Evolutionary conservation across 2,888 invertebrate genomes (phyloP).

Genomic region (Epistrophe eligans): DNA sequence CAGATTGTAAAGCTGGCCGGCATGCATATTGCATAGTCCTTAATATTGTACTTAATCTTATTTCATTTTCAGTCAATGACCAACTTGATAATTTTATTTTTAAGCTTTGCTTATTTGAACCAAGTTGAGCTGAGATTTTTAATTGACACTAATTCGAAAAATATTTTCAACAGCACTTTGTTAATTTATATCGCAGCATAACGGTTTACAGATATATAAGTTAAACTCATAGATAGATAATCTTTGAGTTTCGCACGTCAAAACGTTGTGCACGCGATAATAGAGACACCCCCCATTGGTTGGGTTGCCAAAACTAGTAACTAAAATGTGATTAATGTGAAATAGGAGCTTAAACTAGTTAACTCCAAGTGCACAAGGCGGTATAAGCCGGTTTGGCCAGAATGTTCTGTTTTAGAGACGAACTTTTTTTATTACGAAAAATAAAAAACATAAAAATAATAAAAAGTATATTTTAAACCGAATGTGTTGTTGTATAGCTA

Average conservation of each 20-base stretch:
- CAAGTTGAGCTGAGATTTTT: constrained; percentile 31
- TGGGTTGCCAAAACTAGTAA: constrained; percentile 36
- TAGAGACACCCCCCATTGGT: background rate
- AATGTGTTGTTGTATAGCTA: constrained; percentile 32
- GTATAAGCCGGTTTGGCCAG: constrained; percentile 46
- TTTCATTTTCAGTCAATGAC: constrained; percentile 57
- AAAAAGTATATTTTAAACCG: constrained; percentile 4
- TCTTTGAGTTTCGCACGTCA: constrained; percentile 57
- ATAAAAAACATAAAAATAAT: background rate
- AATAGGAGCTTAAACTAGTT: constrained; percentile 59
- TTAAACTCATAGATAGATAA: constrained; percentile 42
- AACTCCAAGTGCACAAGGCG: constrained; percentile 50
- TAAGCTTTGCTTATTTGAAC: background rate
- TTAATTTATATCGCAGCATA: constrained; percentile 64
- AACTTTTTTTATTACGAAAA: constrained; percentile 26
- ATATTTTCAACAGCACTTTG: constrained; percentile 56
- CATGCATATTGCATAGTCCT: constrained; percentile 26
- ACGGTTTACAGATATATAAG: constrained; percentile 56
- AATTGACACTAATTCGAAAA: constrained; percentile 69
- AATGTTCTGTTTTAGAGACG: constrained; percentile 44
- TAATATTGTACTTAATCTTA: constrained; percentile 3
- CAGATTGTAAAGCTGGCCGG: background rate
- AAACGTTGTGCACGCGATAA: constrained; percentile 56
- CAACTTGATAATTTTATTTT: constrained; percentile 2
- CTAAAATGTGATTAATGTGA: constrained; percentile 56